Evolutionary conservation across 2,113 vertebrate genomes (phyloP).

Genomic region (Dipodomys spectabilis): DNA sequence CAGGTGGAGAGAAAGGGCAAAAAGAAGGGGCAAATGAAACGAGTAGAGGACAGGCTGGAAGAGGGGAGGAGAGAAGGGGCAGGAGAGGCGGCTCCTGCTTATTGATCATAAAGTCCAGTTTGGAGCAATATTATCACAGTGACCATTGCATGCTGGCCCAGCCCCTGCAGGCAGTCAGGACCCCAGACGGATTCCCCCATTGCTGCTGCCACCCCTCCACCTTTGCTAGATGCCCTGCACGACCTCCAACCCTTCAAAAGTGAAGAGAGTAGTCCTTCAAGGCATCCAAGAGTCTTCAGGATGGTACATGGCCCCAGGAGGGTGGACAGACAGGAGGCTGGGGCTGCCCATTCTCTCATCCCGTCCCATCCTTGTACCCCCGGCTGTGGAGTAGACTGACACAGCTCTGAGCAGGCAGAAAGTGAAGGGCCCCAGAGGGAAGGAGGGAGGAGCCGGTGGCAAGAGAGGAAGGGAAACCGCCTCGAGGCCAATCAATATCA

Average conservation of each 20-base stretch:
- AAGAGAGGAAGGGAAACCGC: slow-evolving; percentile 78
- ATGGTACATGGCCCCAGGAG: background rate
- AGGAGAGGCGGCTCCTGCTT: background rate
- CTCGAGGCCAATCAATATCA: slow-evolving; percentile 79
- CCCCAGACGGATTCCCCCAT: background rate
- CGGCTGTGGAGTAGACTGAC: slow-evolving; percentile 56
- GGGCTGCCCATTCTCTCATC: slow-evolving; percentile 5
- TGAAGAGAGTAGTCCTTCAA: background rate
- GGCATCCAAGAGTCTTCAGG: background rate
- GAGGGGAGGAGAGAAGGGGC: no score
- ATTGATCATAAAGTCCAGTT: background rate
- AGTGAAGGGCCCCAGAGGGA: slow-evolving; percentile 76
- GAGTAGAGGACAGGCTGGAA: background rate
- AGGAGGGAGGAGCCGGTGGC: slow-evolving; percentile 67
- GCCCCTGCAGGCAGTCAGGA: background rate
- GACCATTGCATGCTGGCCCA: fast-evolving
- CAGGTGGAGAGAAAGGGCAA: background rate
- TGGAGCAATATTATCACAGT: background rate
- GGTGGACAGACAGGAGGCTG: background rate
- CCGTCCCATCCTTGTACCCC: background rate
- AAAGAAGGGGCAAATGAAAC: background rate
- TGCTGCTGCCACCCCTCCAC: fast-evolving
- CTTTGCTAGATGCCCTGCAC: background rate
- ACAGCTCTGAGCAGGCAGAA: slow-evolving; percentile 69
- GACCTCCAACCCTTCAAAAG: background rate